Percentiles rank a stretch among this genome's conserved stretches.
Conservation (phyloP, 2,797 vertebrate genomes). For the Pitangus sulphuratus region DNA sequence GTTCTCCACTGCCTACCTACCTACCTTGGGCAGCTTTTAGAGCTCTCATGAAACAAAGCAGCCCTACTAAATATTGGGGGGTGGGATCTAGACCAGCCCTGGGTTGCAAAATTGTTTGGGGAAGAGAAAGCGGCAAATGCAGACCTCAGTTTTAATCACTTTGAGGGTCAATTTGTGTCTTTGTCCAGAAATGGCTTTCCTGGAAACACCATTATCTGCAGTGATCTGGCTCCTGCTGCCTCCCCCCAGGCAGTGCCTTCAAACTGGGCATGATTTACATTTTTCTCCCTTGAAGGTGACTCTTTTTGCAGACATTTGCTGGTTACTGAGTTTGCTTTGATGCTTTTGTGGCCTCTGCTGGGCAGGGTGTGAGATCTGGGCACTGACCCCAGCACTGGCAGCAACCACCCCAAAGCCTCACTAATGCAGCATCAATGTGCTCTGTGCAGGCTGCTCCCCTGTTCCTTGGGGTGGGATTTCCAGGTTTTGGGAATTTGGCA, state of each 20-base stretch:
- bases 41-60: slow-evolving; percentile 51
- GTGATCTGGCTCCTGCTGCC: not conserved
- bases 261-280: not conserved
- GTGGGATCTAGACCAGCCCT: not conserved
- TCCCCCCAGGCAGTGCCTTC: not conserved
- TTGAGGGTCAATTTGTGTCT: not conserved
- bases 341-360: not conserved
- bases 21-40: slow-evolving; percentile 43
- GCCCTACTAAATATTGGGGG: not conserved
- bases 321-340: not conserved
- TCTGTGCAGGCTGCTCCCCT: not conserved
- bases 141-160: not conserved
- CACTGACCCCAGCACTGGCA: fast-evolving
- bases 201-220: not conserved
- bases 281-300: not conserved
- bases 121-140: not conserved
- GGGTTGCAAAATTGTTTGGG: not conserved
- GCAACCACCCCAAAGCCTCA: not conserved
- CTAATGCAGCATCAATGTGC: not conserved
- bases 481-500: not conserved
- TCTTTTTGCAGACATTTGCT: not conserved
- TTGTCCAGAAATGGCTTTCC: not conserved
- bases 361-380: not conserved
- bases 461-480: not conserved
- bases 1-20: slow-evolving; percentile 46